Evolutionary conservation across 2,888 invertebrate species (phyloP), one percentile per base, ranked within the genome.

Genomic region (Volucella zonaria): DNA sequence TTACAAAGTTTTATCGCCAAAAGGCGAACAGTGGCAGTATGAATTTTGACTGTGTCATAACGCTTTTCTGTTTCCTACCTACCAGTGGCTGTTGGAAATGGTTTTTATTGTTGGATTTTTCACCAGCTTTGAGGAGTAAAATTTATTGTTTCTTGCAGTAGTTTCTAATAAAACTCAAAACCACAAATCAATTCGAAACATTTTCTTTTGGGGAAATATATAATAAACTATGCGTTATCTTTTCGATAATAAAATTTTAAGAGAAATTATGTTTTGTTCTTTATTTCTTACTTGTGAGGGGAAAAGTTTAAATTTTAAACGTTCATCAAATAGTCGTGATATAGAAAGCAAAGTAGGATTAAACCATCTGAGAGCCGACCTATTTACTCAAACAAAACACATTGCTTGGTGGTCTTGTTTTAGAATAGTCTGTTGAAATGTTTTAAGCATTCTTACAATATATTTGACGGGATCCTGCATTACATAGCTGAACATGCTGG

Each of bases 231-330:
- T 82, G 62, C 43, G 51, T 75, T 82, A 74, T 74, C 74, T 74
- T 75, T 83, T 75, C 70, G 80, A 83, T 83, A 75, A 76, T 83
- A 83, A 83, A 83, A 68, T 75, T 75, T 43, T 47, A 64, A 70
- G 67, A 52, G 43, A 54, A 45, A 42, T 11, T 3, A 54, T 43
- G 3, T 42, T 42, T 42, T 43, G 10, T 43, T 59, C 23, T n/a
- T 15, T 10, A 9, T 47, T n/a, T 49, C 15, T 14, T 14, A 49
- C 1, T 23, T 23, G 18, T 23, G 18, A 23, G 18, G 18, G 18
- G 1, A 18, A 18, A 18, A 18, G 18, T 18, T 18, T 18, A 18
- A 23, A 23, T 23, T 1, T 1, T 23, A 23, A 23, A 23, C 18
- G 1, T 23, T 23, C 18, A 23, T 23, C 18, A 23, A 23, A 23